phyloP scores from a whole-genome alignment of 2,888 invertebrate species.

The Anoplius nigerrimus region DNA sequence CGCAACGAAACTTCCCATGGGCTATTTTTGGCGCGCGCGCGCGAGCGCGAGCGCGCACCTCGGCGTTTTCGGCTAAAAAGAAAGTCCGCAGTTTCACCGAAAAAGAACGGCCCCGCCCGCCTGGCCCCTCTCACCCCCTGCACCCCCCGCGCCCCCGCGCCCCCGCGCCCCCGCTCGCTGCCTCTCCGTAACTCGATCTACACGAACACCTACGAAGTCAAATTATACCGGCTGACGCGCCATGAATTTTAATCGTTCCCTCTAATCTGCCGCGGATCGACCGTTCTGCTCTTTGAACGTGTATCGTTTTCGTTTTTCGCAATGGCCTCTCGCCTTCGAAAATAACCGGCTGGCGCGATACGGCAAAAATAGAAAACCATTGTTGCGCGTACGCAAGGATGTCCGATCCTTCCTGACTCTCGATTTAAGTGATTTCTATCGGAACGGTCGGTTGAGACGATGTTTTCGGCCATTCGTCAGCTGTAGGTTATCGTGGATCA shows the following conservation, averaged over 20 bases:
- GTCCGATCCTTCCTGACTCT: no score
- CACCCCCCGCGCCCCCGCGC: no score
- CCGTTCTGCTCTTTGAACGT: constrained; percentile 44
- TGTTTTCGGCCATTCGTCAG: no score
- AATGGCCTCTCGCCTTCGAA: no score
- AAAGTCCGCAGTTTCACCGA: constrained; percentile 2
- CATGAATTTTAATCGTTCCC: constrained; percentile 57
- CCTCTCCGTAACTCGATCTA: constrained; percentile 52
- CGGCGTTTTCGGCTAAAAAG: constrained; percentile 15
- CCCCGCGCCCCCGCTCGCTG: constrained; percentile 6
- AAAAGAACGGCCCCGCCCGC: background rate
- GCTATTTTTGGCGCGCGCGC: background rate
- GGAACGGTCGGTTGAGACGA: no score
- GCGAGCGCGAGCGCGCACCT: no score
- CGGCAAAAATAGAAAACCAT: no score
- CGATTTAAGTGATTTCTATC: no score
- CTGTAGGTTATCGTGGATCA: no score
- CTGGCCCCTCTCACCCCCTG: background rate
- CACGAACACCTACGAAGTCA: constrained; percentile 58
- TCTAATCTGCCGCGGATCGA: constrained; percentile 44
- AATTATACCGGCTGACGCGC: constrained; percentile 56
- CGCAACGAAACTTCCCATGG: constrained; percentile 4
- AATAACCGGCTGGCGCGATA: no score
- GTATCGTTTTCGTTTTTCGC: constrained; percentile 31
- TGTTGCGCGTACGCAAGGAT: no score